Evolutionary conservation across 2,888 invertebrate species (phyloP), one percentile per base, ranked within the genome.

Genomic region (Polymixis flavicincta): DNA sequence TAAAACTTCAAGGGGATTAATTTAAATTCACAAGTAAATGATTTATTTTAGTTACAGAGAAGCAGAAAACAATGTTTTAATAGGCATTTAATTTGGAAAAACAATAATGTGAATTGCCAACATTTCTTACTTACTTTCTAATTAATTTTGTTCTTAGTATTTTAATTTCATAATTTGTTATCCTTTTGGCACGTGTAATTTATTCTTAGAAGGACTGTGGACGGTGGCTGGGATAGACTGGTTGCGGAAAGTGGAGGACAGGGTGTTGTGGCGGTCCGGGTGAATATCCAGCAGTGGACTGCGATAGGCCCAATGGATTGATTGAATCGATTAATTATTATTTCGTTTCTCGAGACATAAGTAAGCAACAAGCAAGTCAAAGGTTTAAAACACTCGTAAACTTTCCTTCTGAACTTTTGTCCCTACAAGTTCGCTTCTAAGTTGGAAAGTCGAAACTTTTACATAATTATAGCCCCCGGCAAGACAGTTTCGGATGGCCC

Each of bases 391-490:
- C 55, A 68, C 52, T 85, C 65, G 70, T 68, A 65, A 50, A 32
- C 78, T 77, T 76, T 72, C 28, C 45, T 22, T 60, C 48, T 64
- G n/a, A 71, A 22, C 70, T 79, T 78, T 74, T 73, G 80, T 74
- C 50, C 59, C 57, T 59, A 42, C 5, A 74, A 78, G 57, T 77
- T 65, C 17, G 32, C 54, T 73, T 76, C 45, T 71, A 72, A 80
- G 78, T 80, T 71, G 14, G 69, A 71, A 84, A 85, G 70, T 68
- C 7, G 77, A 85, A 85, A 84, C 85, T 82, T 85, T 79, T 82
- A 59, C 71, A 71, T 85, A 87, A 86, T 87, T 85, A 82, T 54
- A 87, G 77, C 83, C 81, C 13, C 32, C 19, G 70, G 82, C 70
- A 65, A 81, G 71, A 72, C 78, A 72, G 73, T 74, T 75, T 78